Percentiles rank a stretch among this genome's conserved stretches.
These are phyloP conservation scores for Globicephala melas DNA, from an alignment of 2,113 vertebrate species.

Conservation along the genomic window DNA sequence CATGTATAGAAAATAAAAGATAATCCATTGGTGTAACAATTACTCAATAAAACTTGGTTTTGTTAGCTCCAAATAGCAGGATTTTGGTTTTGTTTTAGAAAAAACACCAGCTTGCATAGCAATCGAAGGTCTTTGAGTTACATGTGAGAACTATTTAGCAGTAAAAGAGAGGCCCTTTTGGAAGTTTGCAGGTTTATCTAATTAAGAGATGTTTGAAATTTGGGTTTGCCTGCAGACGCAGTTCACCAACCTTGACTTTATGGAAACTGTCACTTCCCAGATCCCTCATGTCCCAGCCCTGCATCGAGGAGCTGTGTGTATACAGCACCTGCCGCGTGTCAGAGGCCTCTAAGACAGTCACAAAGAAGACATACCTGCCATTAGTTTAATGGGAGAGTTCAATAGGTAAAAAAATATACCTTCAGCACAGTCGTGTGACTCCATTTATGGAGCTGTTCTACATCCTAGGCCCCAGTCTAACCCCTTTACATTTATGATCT, in stretches of 20 bases:
- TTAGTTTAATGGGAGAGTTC: not conserved
- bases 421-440: not conserved
- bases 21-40: not conserved
- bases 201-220: not conserved
- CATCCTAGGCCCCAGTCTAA: not conserved
- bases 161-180: not conserved
- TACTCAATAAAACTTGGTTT: constrained; percentile 1
- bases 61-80: not conserved
- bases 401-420: not conserved
- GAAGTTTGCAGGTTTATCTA: not conserved
- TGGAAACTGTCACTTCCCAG: not conserved
- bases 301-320: not conserved
- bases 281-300: not conserved
- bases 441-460: not conserved
- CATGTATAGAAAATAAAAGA: not conserved
- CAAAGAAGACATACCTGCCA: not conserved
- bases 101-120: not conserved
- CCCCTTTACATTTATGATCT: not conserved
- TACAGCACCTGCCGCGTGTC: not conserved
- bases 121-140: not conserved
- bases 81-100: not conserved
- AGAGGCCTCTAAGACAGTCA: not conserved
- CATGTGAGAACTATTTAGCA: not conserved
- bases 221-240: not conserved
- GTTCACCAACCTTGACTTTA: not conserved